Evolutionary conservation across 2,888 invertebrate species (phyloP).

Genomic region (Conchocele bisecta): DNA sequence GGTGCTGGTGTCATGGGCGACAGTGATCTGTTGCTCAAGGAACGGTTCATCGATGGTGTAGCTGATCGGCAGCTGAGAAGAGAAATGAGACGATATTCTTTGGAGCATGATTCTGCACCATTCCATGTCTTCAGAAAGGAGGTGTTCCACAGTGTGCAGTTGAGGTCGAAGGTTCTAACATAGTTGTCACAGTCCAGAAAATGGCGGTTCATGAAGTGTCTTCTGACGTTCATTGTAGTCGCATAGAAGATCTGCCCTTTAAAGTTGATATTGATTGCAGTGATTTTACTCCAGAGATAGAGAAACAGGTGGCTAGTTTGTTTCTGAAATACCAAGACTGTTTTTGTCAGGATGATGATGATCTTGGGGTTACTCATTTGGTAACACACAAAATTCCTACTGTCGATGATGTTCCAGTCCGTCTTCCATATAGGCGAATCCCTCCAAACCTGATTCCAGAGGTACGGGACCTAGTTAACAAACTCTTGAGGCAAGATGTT

Average conservation of each 20-base stretch:
- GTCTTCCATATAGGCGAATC: slow-evolving; percentile 17
- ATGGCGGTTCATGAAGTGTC: not conserved
- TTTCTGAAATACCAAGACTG: slow-evolving; percentile 9
- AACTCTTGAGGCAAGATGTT: slow-evolving; percentile 9
- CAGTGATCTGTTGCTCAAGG: slow-evolving; percentile 20
- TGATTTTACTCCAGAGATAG: not conserved
- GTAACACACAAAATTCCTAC: slow-evolving; percentile 4
- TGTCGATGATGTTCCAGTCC: slow-evolving; percentile 31
- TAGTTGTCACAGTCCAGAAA: slow-evolving; percentile 4
- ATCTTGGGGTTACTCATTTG: slow-evolving; percentile 9
- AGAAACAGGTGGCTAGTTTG: not conserved
- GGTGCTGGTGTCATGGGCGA: slow-evolving; percentile 1
- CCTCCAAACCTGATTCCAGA: slow-evolving; percentile 10
- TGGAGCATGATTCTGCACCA: not conserved
- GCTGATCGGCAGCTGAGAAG: slow-evolving; percentile 8
- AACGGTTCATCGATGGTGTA: slow-evolving; percentile 22
- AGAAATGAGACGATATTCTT: slow-evolving; percentile 8
- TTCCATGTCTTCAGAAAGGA: slow-evolving; percentile 11
- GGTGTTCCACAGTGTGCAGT: slow-evolving; percentile 5
- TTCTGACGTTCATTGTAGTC: not conserved
- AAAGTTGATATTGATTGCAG: slow-evolving; percentile 3
- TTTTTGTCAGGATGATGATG: slow-evolving; percentile 22
- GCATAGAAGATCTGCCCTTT: not conserved
- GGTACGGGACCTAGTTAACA: slow-evolving; percentile 1
- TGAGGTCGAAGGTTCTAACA: slow-evolving; percentile 6